Evolutionary conservation across 2,888 invertebrate species (phyloP), one percentile per base, ranked within the genome.

Genomic region (Rhamphomyia laevipes): DNA sequence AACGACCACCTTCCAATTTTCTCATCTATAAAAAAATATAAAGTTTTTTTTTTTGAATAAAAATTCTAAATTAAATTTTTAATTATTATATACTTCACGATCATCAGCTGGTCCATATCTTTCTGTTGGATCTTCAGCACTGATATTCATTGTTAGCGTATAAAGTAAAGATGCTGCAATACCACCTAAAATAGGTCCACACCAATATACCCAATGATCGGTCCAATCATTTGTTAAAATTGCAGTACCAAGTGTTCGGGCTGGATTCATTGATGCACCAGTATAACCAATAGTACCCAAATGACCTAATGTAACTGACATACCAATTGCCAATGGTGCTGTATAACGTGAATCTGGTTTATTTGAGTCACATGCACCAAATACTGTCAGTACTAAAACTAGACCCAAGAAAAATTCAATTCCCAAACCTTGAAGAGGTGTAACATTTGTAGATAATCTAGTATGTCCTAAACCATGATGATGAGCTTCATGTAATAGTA

Each of bases 181-280:
- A 7, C 87, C 91, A 37, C 91, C 91, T 2, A 84, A 73, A 51
- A 86, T 77, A 0, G 91, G 91, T 0, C 91, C 92, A n/a, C 82
- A 77, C 91, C 91, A 92, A 72, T 89, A 92, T 1, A 90, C 83
- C 91, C 92, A 93, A 61, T 93, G 93, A 58, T 86, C 69, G 4
- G 72, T 68, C 84, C 88, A 93, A 30, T 72, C 70, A 52, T 79
- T 78, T 55, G 80, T 79, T 50, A 91, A 80, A 21, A 90, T 79
- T 3, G 93, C 88, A 1, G 90, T 86, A 51, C 93, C 93, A 62
- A 93, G 80, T 51, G 86, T 84, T 53, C 93, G 77, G 0, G 93
- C 93, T 0, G 93, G 91, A 73, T 93, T 93, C 92, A 93, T 92
- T 59, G 91, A 86, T 37, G 91, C 80, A 42, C 92, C 90, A 11